These are phyloP conservation scores for Chouioia cunea DNA, from an alignment of 2,888 invertebrate genomes.

Conservation along the genomic window DNA sequence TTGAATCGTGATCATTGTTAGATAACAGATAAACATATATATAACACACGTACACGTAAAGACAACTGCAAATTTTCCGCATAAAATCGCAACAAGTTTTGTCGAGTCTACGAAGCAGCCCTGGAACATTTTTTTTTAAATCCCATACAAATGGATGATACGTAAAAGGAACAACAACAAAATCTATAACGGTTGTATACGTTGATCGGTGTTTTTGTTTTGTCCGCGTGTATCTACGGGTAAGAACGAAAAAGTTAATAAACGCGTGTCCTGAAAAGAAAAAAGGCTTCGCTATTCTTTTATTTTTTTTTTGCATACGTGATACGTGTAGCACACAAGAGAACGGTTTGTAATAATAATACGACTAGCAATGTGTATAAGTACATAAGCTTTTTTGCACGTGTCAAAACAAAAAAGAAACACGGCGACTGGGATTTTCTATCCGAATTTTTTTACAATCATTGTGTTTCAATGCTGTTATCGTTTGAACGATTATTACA, in stretches of 20 bases:
- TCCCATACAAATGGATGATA: slow-evolving; percentile 38
- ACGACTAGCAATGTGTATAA: too few species aligned
- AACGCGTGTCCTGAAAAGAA: too few species aligned
- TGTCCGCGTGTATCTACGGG: not conserved
- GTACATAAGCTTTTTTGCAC: not conserved
- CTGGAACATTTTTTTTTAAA: too few species aligned
- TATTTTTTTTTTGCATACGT: too few species aligned
- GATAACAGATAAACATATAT: slow-evolving; percentile 31
- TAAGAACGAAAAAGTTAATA: too few species aligned
- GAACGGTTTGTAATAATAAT: too few species aligned
- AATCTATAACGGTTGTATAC: slow-evolving; percentile 14
- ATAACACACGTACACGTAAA: slow-evolving; percentile 1
- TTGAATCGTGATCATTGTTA: slow-evolving; percentile 47
- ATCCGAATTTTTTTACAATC: slow-evolving; percentile 38
- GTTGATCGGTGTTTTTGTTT: slow-evolving; percentile 25
- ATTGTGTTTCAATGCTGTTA: slow-evolving; percentile 14
- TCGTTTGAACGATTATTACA: not conserved
- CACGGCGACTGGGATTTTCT: slow-evolving; percentile 21
- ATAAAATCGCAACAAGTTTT: slow-evolving; percentile 21
- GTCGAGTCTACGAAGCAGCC: slow-evolving; percentile 24
- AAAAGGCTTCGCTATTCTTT: too few species aligned
- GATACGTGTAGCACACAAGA: too few species aligned
- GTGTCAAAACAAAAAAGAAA: not conserved
- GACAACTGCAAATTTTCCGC: slow-evolving; percentile 8
- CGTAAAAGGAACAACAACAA: too few species aligned